Evolutionary conservation across 2,113 vertebrate genomes (phyloP).

Genomic region (Anarhynchus alexandrinus): DNA sequence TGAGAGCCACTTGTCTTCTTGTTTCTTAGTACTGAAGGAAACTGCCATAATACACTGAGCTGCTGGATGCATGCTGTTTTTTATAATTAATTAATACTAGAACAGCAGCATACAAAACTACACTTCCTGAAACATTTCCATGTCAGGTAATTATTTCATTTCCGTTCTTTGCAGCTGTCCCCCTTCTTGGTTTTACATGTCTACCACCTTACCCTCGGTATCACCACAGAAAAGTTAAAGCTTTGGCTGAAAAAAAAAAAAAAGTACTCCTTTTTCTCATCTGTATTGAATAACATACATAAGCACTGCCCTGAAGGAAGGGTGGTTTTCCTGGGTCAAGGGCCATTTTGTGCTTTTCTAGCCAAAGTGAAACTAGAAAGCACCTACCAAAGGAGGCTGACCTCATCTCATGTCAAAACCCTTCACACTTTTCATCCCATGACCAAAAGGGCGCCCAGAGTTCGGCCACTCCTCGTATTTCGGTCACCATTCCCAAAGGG

Average conservation of each 20-base stretch:
- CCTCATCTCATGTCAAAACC: neutral
- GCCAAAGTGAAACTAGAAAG: neutral
- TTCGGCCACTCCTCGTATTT: neutral
- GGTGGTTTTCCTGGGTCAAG: neutral
- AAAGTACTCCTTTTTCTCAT: neutral
- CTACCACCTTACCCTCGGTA: neutral
- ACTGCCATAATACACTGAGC: neutral
- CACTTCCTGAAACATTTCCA: neutral
- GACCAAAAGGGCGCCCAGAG: neutral
- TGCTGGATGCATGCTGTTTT: neutral
- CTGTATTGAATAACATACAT: rapidly evolving
- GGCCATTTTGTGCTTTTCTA: neutral
- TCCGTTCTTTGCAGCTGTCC: neutral
- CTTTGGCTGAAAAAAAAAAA: neutral
- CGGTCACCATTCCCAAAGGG: neutral
- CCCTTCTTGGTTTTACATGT: neutral
- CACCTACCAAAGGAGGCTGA: neutral
- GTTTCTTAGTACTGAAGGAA: neutral
- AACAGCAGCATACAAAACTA: neutral
- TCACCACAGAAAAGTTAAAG: neutral
- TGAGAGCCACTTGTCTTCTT: neutral
- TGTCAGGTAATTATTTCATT: neutral
- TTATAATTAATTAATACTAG: neutral
- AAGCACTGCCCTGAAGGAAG: neutral
- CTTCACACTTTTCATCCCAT: neutral